Evolutionary conservation across 92 coral and sea anemone species (phyloP).

Genomic region (Actinernus sp.): DNA sequence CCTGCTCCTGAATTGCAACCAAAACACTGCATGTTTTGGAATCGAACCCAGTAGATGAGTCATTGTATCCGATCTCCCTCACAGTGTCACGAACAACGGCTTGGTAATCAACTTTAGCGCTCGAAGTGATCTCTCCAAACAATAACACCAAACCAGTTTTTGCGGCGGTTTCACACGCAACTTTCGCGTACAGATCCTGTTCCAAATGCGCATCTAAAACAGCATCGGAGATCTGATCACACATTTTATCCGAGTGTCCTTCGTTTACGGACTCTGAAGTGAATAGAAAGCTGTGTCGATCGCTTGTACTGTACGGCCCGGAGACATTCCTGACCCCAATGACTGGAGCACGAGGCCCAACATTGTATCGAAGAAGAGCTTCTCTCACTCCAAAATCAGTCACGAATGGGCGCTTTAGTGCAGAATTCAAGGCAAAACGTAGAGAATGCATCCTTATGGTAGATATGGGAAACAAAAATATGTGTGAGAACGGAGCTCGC

Average conservation of each 20-base stretch:
- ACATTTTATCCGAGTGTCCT: conserved; percentile 91
- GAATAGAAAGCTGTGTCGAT: conserved; percentile 76
- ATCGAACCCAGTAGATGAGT: conserved; percentile 91
- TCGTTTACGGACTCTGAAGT: conserved; percentile 89
- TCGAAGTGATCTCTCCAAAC: conserved; percentile 87
- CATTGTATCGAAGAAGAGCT: not conserved
- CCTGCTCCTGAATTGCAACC: conserved; percentile 79
- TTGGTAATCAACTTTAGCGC: conserved; percentile 81
- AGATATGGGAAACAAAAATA: not conserved
- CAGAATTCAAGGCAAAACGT: not conserved
- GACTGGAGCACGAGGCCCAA: conserved; percentile 1
- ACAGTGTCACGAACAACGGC: conserved; percentile 82
- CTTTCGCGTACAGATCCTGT: conserved; percentile 82
- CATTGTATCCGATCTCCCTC: conserved; percentile 82
- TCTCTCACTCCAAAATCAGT: not conserved
- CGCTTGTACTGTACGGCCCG: conserved; percentile 66
- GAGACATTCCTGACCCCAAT: conserved; percentile 44
- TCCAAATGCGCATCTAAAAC: conserved; percentile 86
- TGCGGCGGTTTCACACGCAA: conserved; percentile 83
- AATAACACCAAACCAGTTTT: conserved; percentile 87
- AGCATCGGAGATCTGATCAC: conserved; percentile 94
- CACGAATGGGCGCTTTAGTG: not conserved
- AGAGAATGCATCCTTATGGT: not conserved
- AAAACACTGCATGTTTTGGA: conserved; percentile 89
- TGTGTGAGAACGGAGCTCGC: not conserved